Base-by-base conservation (phyloP, 2,113 vertebrate species). In the Electrona antarctica region DNA sequence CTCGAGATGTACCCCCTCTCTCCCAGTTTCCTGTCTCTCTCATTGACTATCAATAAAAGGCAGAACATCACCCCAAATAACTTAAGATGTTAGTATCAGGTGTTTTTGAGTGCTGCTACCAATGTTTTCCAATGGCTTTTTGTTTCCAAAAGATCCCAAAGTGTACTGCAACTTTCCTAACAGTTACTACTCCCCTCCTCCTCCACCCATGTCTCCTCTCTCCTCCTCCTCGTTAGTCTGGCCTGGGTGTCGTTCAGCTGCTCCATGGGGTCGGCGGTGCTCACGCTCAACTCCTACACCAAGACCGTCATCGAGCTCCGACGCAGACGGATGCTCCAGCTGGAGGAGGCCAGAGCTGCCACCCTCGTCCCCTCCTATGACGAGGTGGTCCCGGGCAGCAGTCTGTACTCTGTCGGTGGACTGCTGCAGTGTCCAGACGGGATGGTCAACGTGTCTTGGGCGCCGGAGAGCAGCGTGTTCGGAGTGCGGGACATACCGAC, bases 281-380 rank as follows among this genome's bases (percentile, higher is more conserved):
- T 95, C 66, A 95, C 94, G 0, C 93, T 95, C 73, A 95, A 95
- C 85, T 94, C 93, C 63, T 95, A 95, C 90, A 95, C 94, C n/a
- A 95, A 95, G 82, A 95, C 94, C 33, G 87, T 93, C 78, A 92
- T 95, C 3, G 94, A 95, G 84, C 88, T 94, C 50, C 91, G 85
- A 3, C 92, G 89, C 79, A 83, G 84, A 28, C 89, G 91, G 82
- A 90, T 90, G 73, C 87, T 93, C 14, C 89, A 82, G 1, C 67
- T 94, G 82, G 93, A 94, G 61, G 92, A 94, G 48, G 88, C 87
- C 0, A 73, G 69, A 41, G 84, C 80, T 0, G 72, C 70, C 76
- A 81, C 62, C 67, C 91, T 73, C 0, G 91, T 90, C 11, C 93
- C 93, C 0, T 77, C 93, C 73, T 93, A 94, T 3, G 90, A 92